Evolutionary conservation across 2,113 vertebrate species (phyloP), one percentile per base, ranked within the genome.

Genomic region (Mixornis gularis): DNA sequence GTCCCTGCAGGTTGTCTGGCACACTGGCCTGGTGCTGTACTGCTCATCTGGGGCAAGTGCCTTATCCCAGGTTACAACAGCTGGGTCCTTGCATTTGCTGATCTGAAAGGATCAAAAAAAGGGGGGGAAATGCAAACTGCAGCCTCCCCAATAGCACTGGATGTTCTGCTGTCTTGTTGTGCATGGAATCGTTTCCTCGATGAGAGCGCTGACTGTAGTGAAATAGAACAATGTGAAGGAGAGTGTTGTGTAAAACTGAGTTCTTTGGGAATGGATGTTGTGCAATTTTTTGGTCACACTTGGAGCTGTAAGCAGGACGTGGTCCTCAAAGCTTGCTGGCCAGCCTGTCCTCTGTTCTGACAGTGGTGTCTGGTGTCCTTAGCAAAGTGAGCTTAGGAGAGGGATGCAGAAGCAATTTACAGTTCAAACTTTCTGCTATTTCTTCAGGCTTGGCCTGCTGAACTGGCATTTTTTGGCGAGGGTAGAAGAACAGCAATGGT

Each of bases 51-150:
- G 65, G 90, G 65, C 83, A 93, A 81, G 89, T 93, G 83, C 86
- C 92, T 96, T 93, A 93, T 71, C 58, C 62, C 55, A 79, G 82
- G 86, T 41, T 41, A 7, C 65, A 81, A 41, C 88, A 78, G 64
- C 65, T 68, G 76, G 64, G 40, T 51, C 93, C 79, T 60, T 10
- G 27, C 59, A 40, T 81, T 49, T 55, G 70, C 17, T 79, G 49
- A 27, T 65, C 41, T 74, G 27, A 32, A 74, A 19, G 41, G 11
- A 17, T 64, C 52, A 12, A 12, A n/a, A 17, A 20, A 46, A 12
- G 22, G 32, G 77, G 32, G 49, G 60, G 41, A 52, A 72, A 48
- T 7, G 3, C 5, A 41, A 22, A 11, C 32, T 90, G 70, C 78
- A 74, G 66, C 78, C 70, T 81, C 65, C 18, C 21, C 22, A 32